Conservation (phyloP, 2,113 vertebrate species). For the Ptyas mucosa region DNA sequence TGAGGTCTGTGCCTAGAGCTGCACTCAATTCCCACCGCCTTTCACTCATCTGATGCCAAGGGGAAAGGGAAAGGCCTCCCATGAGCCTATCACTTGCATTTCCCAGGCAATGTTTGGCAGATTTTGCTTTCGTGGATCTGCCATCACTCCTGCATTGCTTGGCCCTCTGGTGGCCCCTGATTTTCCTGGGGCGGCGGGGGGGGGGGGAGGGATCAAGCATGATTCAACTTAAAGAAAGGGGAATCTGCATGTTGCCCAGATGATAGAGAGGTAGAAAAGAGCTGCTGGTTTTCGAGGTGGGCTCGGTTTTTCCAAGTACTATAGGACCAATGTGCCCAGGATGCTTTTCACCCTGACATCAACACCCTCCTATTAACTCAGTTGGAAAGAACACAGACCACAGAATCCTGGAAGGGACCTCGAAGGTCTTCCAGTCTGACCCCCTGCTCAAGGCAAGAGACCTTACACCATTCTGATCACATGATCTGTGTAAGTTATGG, state of each 20-base stretch:
- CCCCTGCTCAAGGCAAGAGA: not conserved
- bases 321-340: not conserved
- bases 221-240: not conserved
- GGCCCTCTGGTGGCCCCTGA: not conserved
- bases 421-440: not conserved
- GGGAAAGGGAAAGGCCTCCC: not conserved
- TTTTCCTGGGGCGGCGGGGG: not conserved
- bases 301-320: no score
- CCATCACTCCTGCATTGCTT: not conserved
- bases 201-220: not conserved
- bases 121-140: not conserved
- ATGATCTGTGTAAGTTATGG: not conserved
- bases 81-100: not conserved
- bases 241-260: not conserved
- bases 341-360: not conserved
- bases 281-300: not conserved
- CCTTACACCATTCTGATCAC: not conserved
- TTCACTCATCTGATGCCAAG: not conserved
- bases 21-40: not conserved
- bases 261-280: not conserved
- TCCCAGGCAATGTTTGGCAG: not conserved
- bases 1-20: not conserved
- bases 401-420: not conserved
- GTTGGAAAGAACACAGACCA: not conserved
- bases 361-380: not conserved